A percentile compares a stretch with the other conserved stretches of the same genome.
These are phyloP conservation scores for Eretmochelys imbricata DNA, from an alignment of 2,113 vertebrate genomes.

Conservation along the genomic window DNA sequence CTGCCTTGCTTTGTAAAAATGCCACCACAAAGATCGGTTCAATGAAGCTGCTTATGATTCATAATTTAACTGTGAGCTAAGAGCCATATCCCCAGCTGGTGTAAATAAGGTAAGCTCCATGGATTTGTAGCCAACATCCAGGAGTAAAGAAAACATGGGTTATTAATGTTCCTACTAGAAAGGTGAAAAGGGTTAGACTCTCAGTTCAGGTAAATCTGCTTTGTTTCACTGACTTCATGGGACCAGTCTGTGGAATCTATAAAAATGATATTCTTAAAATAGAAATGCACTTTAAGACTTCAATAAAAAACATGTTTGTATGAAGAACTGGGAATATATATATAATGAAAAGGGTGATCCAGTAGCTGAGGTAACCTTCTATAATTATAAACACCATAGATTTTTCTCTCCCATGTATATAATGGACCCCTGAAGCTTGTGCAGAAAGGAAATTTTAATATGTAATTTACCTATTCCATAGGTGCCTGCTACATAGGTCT, in stretches of 20 bases:
- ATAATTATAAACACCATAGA: not conserved
- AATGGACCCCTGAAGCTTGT: not conserved
- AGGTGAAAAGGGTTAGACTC: not conserved
- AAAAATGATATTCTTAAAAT: not conserved
- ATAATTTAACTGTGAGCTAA: not conserved
- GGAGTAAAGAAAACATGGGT: not conserved
- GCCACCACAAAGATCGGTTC: not conserved
- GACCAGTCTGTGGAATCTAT: conserved; percentile 15
- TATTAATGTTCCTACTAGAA: conserved; percentile 12
- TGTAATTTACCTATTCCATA: not conserved
- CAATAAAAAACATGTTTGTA: not conserved
- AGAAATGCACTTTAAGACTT: not conserved
- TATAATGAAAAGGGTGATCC: not conserved
- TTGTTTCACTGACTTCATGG: not conserved
- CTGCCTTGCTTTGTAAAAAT: not conserved
- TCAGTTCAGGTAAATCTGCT: not conserved
- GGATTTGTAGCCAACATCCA: not conserved
- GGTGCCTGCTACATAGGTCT: not conserved
- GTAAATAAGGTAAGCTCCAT: not conserved
- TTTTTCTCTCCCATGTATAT: not conserved
- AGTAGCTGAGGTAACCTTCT: not conserved
- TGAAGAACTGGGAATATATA: not conserved
- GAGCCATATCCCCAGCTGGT: not conserved
- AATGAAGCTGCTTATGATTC: not conserved
- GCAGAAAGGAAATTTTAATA: not conserved